Base-by-base conservation (phyloP, 1,140 invertebrate genomes). In the Drosophila varians region DNA sequence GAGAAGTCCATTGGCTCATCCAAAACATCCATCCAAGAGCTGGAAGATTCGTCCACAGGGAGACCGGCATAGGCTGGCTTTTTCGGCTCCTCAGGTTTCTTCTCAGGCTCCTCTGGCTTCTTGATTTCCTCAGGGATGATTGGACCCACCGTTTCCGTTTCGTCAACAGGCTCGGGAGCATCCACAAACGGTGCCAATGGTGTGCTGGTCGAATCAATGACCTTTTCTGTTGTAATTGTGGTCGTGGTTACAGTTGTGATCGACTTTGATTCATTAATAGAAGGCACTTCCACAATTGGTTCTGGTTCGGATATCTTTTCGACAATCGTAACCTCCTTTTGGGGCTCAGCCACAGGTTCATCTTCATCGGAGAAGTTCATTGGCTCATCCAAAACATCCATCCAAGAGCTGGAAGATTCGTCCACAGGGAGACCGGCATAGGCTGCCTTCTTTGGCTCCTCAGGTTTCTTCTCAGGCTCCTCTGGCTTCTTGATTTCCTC, bases 311-410 rank as follows among this genome's bases (percentile, higher is more conserved):
- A n/a, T n/a, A 36, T n/a, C n/a, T n/a, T 1, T 4, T 36, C 34
- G 9, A 36, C 34, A 12, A 36, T n/a, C 2, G n/a, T 42, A 21
- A 4, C 2, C 74, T 18, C 28, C 28, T 31, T 31, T 31, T 8
- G 9, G 2, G 25, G 7, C 26, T 55, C 64, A 34, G 19, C 19
- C 28, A 28, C n/a, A 21, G 18, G 9, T 16, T 43, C 26, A 16
- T 64, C 64, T 75, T 92, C 90, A 48, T 92, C 90, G 14, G 89
- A 86, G 55, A 92, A 90, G 9, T 77, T 74, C 45, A 93, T 91
- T 51, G 92, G 90, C 80, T 92, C 91, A 68, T 93, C 92, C 34
- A 93, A 70, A 49, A 92, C 87, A 78, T 91, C 88, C 83, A 93
- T 91, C 91, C 92, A 93, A 16, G 90, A 74, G 62, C 91, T 91